Percentiles rank a stretch among this genome's conserved stretches.
Conservation (phyloP, 2,113 vertebrate genomes). For the Centropus bengalensis region DNA sequence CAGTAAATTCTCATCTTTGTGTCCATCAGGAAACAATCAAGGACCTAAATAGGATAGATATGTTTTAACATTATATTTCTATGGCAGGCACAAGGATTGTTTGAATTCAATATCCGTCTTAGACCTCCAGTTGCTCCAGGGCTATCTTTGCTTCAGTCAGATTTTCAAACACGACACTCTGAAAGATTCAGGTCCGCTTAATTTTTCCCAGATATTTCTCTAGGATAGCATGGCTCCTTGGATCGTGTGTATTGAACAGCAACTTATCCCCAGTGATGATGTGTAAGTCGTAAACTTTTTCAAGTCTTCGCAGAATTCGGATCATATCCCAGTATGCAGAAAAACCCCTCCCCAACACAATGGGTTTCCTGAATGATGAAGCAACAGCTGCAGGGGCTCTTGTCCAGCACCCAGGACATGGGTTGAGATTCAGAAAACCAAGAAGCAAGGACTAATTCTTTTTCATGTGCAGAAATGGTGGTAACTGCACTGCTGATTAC, state of each 20-base stretch:
- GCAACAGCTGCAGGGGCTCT: not conserved
- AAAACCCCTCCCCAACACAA: not conserved
- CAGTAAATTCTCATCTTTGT: not conserved
- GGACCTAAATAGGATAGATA: not conserved
- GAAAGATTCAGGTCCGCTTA: not conserved
- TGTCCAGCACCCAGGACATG: not conserved
- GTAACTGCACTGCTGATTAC: not conserved
- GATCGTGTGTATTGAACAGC: not conserved
- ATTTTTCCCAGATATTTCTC: not conserved
- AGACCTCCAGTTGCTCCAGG: not conserved
- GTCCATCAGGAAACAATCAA: not conserved
- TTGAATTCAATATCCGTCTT: not conserved
- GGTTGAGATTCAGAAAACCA: not conserved
- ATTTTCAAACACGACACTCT: not conserved
- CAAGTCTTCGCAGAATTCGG: not conserved
- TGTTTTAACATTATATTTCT: not conserved
- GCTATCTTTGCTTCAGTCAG: not conserved
- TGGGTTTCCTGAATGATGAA: not conserved
- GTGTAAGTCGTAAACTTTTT: not conserved
- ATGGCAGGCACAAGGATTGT: not conserved
- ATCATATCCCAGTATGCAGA: not conserved
- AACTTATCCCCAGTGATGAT: not conserved
- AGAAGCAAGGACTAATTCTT: not conserved
- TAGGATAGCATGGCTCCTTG: not conserved
- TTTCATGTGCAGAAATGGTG: not conserved